Conservation (phyloP, 2,888 invertebrate species). For the Rhagophthalmus giganteus region DNA sequence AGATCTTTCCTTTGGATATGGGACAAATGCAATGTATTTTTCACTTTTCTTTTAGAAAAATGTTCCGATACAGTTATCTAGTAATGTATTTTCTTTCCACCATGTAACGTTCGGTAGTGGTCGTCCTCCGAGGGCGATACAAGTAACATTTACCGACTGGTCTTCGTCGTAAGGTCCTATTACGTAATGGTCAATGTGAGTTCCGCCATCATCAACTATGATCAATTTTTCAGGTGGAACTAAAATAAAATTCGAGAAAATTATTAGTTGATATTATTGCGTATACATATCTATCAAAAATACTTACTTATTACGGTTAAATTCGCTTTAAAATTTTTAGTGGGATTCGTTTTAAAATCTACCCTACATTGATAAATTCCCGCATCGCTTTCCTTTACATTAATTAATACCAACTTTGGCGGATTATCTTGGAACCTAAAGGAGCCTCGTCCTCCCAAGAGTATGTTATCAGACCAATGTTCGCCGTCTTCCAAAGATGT, state of each 20-base stretch:
- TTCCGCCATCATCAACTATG: constrained; percentile 15
- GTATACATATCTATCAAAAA: too few relatives aligned
- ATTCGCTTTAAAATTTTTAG: constrained; percentile 83
- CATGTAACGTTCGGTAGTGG: constrained; percentile 24
- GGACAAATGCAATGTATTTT: constrained; percentile 14
- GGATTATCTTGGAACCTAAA: constrained; percentile 75
- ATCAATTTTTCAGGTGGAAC: constrained; percentile 21
- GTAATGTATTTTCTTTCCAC: constrained; percentile 25
- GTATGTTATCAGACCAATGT: constrained; percentile 78
- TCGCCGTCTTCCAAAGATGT: constrained; percentile 73
- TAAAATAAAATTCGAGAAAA: constrained; percentile 1
- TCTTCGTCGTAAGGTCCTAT: constrained; percentile 15
- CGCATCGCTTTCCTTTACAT: constrained; percentile 73
- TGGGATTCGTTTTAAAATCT: constrained; percentile 87
- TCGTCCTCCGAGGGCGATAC: constrained; percentile 12
- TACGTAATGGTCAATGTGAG: constrained; percentile 15
- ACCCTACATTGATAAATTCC: constrained; percentile 87
- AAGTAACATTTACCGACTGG: not conserved
- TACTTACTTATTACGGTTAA: constrained; percentile 87
- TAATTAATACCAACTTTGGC: constrained; percentile 75
- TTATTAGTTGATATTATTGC: not conserved
- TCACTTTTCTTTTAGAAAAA: constrained; percentile 11
- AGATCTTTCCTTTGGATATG: constrained; percentile 16
- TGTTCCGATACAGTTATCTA: constrained; percentile 15
- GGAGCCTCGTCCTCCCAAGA: constrained; percentile 74